Percentiles rank a stretch among this genome's conserved stretches.
These are phyloP conservation scores for Temnothorax curvispinosus DNA, from an alignment of 1,140 invertebrate genomes.

Conservation along the genomic window DNA sequence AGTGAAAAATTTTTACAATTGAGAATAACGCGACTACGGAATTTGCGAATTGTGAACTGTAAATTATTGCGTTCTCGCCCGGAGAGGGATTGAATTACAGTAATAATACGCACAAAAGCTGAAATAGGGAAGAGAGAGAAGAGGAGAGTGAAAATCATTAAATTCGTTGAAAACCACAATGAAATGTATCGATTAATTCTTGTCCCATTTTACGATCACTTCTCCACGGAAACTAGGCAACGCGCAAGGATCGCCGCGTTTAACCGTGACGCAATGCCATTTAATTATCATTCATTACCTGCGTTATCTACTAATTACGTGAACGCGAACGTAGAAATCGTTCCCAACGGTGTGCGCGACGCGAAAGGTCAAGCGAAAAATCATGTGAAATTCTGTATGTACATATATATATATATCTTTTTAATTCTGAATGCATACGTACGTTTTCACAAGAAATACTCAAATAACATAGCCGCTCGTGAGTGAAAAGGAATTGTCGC, in stretches of 20 bases:
- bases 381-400: background rate
- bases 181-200: slow-evolving; percentile 45
- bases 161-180: slow-evolving; percentile 7
- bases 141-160: background rate
- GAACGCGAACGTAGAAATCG: slow-evolving; percentile 43
- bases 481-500: slow-evolving; percentile 3
- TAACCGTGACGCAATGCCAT: slow-evolving; percentile 56
- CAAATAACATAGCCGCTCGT: background rate
- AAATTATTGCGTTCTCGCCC: background rate
- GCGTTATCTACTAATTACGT: slow-evolving; percentile 58
- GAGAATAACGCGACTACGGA: background rate
- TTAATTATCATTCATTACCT: slow-evolving; percentile 64
- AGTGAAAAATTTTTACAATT: background rate
- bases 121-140: background rate
- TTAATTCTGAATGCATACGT: background rate
- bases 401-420: background rate
- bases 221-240: slow-evolving; percentile 48
- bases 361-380: slow-evolving; percentile 16
- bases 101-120: background rate
- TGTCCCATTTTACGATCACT: background rate
- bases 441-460: slow-evolving; percentile 22
- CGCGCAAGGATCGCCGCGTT: slow-evolving; percentile 57
- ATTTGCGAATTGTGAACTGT: slow-evolving; percentile 1
- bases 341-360: background rate
- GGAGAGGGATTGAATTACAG: background rate